Base-by-base conservation (phyloP, 2,113 vertebrate genomes). In the Carassius gibelio region DNA sequence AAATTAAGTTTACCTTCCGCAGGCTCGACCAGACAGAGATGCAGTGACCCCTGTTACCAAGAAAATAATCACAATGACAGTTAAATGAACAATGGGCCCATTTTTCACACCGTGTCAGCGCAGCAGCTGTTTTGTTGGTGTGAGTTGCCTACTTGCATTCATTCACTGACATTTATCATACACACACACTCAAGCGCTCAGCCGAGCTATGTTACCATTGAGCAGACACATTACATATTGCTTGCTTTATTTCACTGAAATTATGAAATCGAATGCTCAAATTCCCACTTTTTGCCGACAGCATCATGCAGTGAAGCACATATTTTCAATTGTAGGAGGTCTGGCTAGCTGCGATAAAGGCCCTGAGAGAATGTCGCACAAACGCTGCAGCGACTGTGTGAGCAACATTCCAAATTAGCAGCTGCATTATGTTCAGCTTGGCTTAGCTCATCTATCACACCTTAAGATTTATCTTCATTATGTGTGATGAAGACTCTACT, bases 1-100 rank as follows among this genome's bases (percentile, higher is more conserved):
- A 93, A 95, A 94, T 95, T 91, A 94, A 90, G 92, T 93, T 94
- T 94, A 93, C 93, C 91, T 93, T 93, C 90, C 89, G 87, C 87
- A 87, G 91, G 89, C 90, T 83, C 84, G 89, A 89, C 87, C 87
- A 85, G 83, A 91, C 90, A 91, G 88, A 91, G 89, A 93, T 89
- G 90, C 89, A 81, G 81, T 92, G 92, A 93, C 93, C 94, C 93
- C 89, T 90, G 88, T 89, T 91, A 89, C 45, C 17, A 76, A 93
- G 87, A 76, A 86, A 87, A 59, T 82, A 83, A 87, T 62, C 66
- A 82, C 76, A 87, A 72, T 62, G 38, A n/a, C 74, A 81, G 62
- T 61, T 23, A 57, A 55, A 83, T 68, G 45, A 80, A 74, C 68
- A 75, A 38, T 21, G 30, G 38, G 19, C n/a, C 30, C 61, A 66